Conservation (phyloP, 2,888 invertebrate genomes). For the Rhagonycha fulva region DNA sequence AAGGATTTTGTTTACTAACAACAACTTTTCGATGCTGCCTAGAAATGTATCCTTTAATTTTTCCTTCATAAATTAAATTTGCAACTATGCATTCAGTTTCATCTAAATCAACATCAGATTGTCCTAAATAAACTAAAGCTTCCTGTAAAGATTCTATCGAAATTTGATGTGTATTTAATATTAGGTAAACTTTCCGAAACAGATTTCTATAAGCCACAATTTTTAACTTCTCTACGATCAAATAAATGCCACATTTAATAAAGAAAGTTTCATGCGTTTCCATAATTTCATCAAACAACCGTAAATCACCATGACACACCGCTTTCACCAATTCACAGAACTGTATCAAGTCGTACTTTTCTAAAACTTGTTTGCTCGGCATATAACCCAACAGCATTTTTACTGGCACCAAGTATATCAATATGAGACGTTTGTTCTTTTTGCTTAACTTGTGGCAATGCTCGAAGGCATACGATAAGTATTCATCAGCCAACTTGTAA, state of each 20-base stretch:
- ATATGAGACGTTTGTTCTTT: conserved; percentile 88
- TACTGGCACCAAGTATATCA: conserved; percentile 94
- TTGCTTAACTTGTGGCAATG: conserved; percentile 80
- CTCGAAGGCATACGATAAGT: conserved; percentile 89
- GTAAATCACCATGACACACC: conserved; percentile 87
- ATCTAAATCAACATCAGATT: conserved; percentile 86
- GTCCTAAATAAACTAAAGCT: conserved; percentile 80
- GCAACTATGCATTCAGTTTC: conserved; percentile 96
- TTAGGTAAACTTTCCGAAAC: conserved; percentile 87
- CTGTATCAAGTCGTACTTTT: conserved; percentile 88
- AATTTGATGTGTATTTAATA: conserved; percentile 82
- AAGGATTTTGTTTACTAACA: conserved; percentile 95
- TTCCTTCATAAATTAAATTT: conserved; percentile 94
- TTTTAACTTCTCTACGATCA: conserved; percentile 95
- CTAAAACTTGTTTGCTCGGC: conserved; percentile 80
- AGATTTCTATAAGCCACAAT: conserved; percentile 94
- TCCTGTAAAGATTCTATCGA: conserved; percentile 82
- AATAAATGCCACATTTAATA: conserved; percentile 94
- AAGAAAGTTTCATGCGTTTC: conserved; percentile 89
- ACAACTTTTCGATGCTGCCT: conserved; percentile 96
- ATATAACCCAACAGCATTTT: conserved; percentile 96
- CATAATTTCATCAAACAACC: conserved; percentile 82
- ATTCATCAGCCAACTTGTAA: conserved; percentile 90
- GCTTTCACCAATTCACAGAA: conserved; percentile 89
- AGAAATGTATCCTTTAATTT: conserved; percentile 98